These are phyloP conservation scores for Eclectus roratus DNA, from an alignment of 2,113 vertebrate genomes.

Conservation along the genomic window DNA sequence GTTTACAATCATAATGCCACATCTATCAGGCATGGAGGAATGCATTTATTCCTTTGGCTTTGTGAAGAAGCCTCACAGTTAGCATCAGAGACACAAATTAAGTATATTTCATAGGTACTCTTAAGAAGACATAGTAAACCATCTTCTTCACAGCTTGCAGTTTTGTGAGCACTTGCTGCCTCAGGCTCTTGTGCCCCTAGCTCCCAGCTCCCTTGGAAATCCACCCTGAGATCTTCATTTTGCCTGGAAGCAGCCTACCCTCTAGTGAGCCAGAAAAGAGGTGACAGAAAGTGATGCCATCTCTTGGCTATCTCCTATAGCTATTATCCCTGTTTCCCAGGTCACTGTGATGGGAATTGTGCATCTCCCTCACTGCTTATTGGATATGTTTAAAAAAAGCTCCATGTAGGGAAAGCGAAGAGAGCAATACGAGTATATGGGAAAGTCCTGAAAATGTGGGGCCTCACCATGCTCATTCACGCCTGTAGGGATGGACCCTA, in stretches of 20 bases:
- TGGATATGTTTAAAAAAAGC: not conserved
- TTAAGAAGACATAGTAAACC: not conserved
- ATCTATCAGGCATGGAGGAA: not conserved
- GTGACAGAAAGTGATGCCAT: not conserved
- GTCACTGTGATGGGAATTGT: not conserved
- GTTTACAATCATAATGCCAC: not conserved
- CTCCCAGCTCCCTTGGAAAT: not conserved
- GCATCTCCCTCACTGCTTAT: not conserved
- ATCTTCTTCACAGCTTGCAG: not conserved
- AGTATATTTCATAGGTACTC: not conserved
- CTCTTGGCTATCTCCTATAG: not conserved
- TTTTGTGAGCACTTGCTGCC: not conserved
- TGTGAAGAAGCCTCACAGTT: not conserved
- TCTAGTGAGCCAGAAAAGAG: not conserved
- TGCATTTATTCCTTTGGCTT: not conserved
- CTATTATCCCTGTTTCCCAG: not conserved
- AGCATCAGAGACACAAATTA: not conserved
- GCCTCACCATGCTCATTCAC: not conserved
- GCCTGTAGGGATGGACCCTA: not conserved
- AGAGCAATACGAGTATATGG: fast-evolving
- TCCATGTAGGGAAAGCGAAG: fast-evolving
- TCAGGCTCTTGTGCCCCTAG: not conserved
- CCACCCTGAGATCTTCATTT: not conserved
- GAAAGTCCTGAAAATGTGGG: not conserved
- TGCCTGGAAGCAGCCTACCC: not conserved